A percentile compares a stretch with the other conserved stretches of the same genome.
phyloP scores from a whole-genome alignment of 2,888 invertebrate genomes.

The Diloba caeruleocephala region DNA sequence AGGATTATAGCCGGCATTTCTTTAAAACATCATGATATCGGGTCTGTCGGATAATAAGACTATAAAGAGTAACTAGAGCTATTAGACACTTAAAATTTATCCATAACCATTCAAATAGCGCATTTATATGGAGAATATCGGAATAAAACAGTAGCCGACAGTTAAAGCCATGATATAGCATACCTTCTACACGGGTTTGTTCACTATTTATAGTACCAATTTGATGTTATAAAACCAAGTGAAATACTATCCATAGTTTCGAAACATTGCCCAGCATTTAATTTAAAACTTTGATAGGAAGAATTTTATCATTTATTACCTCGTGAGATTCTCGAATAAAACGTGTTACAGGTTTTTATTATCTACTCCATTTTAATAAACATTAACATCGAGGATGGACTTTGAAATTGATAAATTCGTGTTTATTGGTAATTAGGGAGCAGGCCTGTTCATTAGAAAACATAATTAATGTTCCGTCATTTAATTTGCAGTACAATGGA shows the following conservation, averaged over 20 bases:
- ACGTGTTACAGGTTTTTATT: conserved; percentile 14
- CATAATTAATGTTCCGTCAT: conserved; percentile 14
- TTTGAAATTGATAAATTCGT: conserved; percentile 32
- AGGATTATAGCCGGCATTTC: conserved; percentile 9
- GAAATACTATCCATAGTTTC: conserved; percentile 21
- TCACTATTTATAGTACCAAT: conserved; percentile 36
- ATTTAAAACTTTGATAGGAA: conserved; percentile 9
- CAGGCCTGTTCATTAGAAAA: conserved; percentile 27
- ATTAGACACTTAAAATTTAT: conserved; percentile 25
- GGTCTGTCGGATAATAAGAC: conserved; percentile 27
- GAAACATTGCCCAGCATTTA: conserved; percentile 9
- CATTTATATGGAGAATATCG: conserved; percentile 27
- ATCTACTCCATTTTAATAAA: conserved; percentile 26
- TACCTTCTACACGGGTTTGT: conserved; percentile 10
- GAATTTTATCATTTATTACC: conserved; percentile 22
- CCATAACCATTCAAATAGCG: conserved; percentile 24
- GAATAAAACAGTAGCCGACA: conserved; percentile 51
- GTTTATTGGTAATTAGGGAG: conserved; percentile 32
- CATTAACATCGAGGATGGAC: conserved; percentile 15
- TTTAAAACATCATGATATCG: conserved; percentile 5
- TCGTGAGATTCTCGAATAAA: conserved; percentile 23
- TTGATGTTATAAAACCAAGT: conserved; percentile 18
- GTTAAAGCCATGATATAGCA: conserved; percentile 29
- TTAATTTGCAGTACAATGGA: conserved; percentile 10
- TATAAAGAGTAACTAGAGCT: conserved; percentile 30